These are phyloP conservation scores for Syrmaticus mikado DNA, from an alignment of 2,113 vertebrate species.

Conservation along the genomic window DNA sequence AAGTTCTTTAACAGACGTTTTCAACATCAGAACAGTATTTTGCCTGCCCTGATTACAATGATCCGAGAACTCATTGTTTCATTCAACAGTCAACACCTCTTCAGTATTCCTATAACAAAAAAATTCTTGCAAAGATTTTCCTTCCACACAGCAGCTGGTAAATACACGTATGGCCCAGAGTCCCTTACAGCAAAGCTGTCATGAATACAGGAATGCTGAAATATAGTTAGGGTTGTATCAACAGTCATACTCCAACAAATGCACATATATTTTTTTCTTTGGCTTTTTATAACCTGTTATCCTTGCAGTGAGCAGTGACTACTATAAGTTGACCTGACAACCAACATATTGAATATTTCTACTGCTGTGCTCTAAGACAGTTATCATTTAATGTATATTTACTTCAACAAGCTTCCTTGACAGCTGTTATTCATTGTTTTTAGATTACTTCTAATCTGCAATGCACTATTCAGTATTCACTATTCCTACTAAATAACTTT, in stretches of 20 bases:
- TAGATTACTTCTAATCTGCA: background rate
- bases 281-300: background rate
- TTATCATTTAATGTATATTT: constrained; percentile 7
- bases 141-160: constrained; percentile 34
- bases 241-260: constrained; percentile 21
- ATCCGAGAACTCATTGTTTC: constrained; percentile 73
- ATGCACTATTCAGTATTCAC: background rate
- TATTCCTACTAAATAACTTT: background rate
- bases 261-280: background rate
- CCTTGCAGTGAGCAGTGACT: background rate
- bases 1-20: constrained; percentile 78
- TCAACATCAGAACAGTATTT: constrained; percentile 73
- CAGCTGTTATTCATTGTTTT: background rate
- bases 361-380: background rate
- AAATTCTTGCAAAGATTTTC: constrained; percentile 38
- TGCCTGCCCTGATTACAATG: constrained; percentile 66
- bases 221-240: constrained; percentile 51
- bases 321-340: background rate
- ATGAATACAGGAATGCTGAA: too few relatives aligned
- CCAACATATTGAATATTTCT: constrained; percentile 18
- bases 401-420: background rate
- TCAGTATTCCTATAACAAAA: constrained; percentile 56
- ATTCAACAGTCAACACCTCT: constrained; percentile 67
- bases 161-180: constrained; percentile 29
- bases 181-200: background rate